A percentile compares a stretch with the other conserved stretches of the same genome.
phyloP scores from a whole-genome alignment of 35 echinoderm and acorn worm species.

The Heliocidaris tuberculata region DNA sequence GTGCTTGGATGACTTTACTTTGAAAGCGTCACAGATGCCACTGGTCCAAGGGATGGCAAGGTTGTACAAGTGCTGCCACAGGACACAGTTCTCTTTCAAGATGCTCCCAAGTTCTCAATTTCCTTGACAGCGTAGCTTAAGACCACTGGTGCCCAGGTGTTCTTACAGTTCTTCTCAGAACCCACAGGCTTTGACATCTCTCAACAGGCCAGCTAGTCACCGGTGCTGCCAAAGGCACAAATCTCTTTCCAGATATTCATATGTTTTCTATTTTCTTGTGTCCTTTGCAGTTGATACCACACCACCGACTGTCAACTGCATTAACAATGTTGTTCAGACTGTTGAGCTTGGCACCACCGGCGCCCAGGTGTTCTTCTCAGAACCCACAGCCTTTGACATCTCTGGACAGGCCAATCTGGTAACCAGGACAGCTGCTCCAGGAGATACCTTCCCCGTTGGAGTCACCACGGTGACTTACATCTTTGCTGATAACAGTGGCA shows the following conservation, averaged over 20 bases:
- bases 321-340: not conserved
- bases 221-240: not conserved
- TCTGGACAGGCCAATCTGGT: conserved; percentile 37
- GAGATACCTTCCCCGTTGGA: conserved; percentile 50
- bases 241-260: not conserved
- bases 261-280: not conserved
- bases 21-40: no score
- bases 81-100: no score
- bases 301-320: conserved; percentile 37
- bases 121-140: no score
- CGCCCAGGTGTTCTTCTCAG: conserved; percentile 32
- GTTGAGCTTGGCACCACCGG: conserved; percentile 39
- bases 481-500: conserved; percentile 21
- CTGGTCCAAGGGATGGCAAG: no score
- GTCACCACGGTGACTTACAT: conserved; percentile 50
- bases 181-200: no score
- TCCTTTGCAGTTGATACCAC: conserved; percentile 57
- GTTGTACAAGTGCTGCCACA: no score
- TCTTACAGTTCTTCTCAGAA: no score
- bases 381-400: conserved; percentile 43
- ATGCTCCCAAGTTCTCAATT: no score
- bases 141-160: no score
- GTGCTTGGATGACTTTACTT: no score
- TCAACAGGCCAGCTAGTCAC: not conserved
- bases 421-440: not conserved